A percentile compares a stretch with the other conserved stretches of the same genome.
These are phyloP conservation scores for Orchesella cincta DNA, from an alignment of 1,140 invertebrate species.

Conservation along the genomic window DNA sequence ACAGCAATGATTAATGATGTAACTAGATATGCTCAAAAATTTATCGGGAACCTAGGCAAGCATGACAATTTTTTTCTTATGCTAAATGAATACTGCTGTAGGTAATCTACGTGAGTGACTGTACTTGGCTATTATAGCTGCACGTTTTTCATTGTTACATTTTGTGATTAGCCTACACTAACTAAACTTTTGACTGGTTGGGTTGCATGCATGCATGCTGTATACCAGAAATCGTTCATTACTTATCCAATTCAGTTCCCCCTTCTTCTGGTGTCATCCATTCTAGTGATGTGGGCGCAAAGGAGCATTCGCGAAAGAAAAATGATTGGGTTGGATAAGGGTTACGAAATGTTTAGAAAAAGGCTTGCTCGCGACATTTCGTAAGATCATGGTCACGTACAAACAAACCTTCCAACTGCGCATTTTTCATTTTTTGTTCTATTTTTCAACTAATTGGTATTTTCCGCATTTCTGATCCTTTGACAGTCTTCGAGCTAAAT, in stretches of 20 bases:
- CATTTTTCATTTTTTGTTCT: neutral
- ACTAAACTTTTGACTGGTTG: neutral
- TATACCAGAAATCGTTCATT: neutral
- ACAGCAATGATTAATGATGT: constrained; percentile 9
- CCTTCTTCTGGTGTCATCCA: neutral
- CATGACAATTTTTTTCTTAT: neutral
- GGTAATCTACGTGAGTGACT: constrained; percentile 9
- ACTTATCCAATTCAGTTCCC: constrained; percentile 1
- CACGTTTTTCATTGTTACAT: neutral
- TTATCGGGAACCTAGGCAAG: constrained; percentile 2
- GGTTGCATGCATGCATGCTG: neutral
- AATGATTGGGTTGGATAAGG: constrained; percentile 4
- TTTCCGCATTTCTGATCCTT: neutral
- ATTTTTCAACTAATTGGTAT: neutral
- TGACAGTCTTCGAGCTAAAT: too few relatives aligned
- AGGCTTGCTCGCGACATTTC: neutral
- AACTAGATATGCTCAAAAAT: neutral
- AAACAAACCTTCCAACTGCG: neutral
- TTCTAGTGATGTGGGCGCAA: neutral
- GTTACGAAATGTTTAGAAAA: neutral
- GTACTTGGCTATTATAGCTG: neutral
- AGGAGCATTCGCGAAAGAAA: neutral
- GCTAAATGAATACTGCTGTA: neutral
- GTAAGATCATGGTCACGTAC: constrained; percentile 22
- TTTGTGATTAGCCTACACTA: neutral